Conservation (phyloP, 2,888 invertebrate species). For the Drosophila peninsularis region DNA sequence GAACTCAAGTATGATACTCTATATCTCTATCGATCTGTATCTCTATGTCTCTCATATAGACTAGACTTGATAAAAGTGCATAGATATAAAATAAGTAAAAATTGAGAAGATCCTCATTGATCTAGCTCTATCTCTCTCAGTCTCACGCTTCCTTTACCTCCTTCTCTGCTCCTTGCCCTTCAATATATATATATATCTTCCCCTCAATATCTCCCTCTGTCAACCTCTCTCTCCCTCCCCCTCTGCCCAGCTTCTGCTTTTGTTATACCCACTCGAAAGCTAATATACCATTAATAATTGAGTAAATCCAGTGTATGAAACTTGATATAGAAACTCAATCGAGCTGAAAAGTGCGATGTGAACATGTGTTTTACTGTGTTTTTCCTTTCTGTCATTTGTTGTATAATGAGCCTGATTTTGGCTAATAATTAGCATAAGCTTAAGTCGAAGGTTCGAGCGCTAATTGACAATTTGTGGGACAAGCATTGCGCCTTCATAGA, state of each 20-base stretch:
- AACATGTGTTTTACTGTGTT: constrained; percentile 72
- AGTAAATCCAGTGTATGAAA: constrained; percentile 6
- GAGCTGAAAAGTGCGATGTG: constrained; percentile 68
- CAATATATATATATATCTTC: too few species aligned
- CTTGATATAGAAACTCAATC: constrained; percentile 20
- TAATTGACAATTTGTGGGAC: constrained; percentile 57
- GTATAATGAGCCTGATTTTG: constrained; percentile 20
- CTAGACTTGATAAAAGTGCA: too few species aligned
- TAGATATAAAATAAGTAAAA: too few species aligned
- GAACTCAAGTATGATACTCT: background rate
- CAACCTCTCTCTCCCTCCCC: background rate
- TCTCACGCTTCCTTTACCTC: background rate
- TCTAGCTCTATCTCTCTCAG: background rate
- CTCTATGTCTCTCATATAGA: too few species aligned
- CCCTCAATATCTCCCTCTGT: background rate
- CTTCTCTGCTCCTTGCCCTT: too few species aligned
- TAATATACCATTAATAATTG: constrained; percentile 4
- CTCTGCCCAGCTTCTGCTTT: background rate
- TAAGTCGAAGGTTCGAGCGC: constrained; percentile 20
- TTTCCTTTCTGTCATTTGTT: constrained; percentile 24
- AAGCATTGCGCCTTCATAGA: background rate
- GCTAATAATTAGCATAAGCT: constrained; percentile 55
- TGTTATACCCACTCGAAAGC: background rate
- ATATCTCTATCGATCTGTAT: background rate
- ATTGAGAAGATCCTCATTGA: too few species aligned